These are phyloP conservation scores for Tetramorium bicarinatum DNA, from an alignment of 2,888 invertebrate genomes.

Conservation along the genomic window DNA sequence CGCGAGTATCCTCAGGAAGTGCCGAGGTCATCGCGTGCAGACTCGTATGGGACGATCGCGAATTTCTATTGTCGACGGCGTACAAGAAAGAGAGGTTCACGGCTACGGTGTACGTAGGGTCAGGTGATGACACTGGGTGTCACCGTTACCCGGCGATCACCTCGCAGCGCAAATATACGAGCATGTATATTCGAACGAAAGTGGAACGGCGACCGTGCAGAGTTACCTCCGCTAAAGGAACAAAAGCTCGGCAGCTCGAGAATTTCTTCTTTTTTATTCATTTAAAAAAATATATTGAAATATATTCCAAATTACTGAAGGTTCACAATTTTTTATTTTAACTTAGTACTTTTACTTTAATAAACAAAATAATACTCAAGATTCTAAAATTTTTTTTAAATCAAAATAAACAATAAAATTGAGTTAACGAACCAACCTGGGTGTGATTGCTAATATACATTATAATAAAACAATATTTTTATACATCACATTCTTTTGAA, in stretches of 20 bases:
- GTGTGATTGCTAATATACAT: too few relatives aligned
- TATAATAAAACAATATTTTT: too few relatives aligned
- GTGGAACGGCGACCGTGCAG: constrained; percentile 61
- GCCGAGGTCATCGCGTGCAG: constrained; percentile 82
- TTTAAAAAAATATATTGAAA: not conserved
- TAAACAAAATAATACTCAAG: too few relatives aligned
- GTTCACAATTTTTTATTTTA: not conserved
- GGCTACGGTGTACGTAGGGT: constrained; percentile 73
- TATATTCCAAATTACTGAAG: not conserved
- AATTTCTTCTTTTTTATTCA: not conserved
- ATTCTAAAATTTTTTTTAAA: too few relatives aligned
- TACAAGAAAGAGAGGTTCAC: constrained; percentile 76
- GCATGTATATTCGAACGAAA: constrained; percentile 55
- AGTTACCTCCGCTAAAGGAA: not conserved
- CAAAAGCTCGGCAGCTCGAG: not conserved
- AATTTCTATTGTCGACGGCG: constrained; percentile 78
- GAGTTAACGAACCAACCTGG: too few relatives aligned
- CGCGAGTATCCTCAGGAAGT: constrained; percentile 80
- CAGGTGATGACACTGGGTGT: constrained; percentile 75
- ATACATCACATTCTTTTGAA: too few relatives aligned
- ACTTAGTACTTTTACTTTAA: not conserved
- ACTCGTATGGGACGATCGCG: constrained; percentile 76
- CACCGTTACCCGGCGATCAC: constrained; percentile 77
- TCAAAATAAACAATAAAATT: too few relatives aligned
- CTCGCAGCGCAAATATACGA: constrained; percentile 27